phyloP scores from a whole-genome alignment of 2,113 vertebrate species.

The Neotoma lepida region DNA sequence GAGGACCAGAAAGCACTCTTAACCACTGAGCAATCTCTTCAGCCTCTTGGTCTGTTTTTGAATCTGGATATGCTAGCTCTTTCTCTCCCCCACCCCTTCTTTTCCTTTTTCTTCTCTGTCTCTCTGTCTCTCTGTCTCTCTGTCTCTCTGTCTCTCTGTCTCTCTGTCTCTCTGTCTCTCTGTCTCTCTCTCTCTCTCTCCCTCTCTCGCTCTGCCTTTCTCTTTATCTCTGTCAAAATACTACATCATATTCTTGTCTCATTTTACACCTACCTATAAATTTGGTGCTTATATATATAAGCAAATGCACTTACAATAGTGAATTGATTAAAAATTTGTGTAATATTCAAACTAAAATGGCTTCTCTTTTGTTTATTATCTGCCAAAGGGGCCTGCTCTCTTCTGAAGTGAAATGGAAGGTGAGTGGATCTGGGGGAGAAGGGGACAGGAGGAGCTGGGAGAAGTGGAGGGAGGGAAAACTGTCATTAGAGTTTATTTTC shows the following conservation, averaged over 20 bases:
- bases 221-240: not conserved
- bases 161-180: not conserved
- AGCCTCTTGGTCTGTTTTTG: not conserved
- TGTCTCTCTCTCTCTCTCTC: not conserved
- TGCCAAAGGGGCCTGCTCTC: not conserved
- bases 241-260: not conserved
- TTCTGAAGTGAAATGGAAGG: not conserved
- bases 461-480: not conserved
- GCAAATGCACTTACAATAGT: not conserved
- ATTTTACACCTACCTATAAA: too few relatives aligned
- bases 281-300: not conserved
- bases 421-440: not conserved
- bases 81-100: not conserved
- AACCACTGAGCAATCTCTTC: not conserved
- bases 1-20: not conserved
- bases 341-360: not conserved
- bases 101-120: not conserved
- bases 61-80: not conserved
- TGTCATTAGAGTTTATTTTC: not conserved
- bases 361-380: not conserved
- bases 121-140: fast-evolving
- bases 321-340: not conserved
- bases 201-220: not conserved
- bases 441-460: too few relatives aligned
- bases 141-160: fast-evolving